Conservation (phyloP, 1,140 invertebrate genomes). For the Gerris buenoi region DNA sequence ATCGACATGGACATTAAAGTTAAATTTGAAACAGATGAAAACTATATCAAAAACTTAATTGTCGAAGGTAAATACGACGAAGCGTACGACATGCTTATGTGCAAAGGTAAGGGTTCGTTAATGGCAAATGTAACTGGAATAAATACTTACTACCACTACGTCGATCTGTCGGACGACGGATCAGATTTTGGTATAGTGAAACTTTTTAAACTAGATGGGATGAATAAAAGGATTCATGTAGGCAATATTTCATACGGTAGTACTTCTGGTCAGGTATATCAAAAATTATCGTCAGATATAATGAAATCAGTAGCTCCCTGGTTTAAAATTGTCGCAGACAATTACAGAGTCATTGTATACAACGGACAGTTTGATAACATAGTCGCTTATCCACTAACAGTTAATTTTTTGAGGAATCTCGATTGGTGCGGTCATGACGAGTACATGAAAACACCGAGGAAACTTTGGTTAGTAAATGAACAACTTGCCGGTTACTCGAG, state of each 20-base stretch:
- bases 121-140: neutral
- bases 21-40: constrained; percentile 13
- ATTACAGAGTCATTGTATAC: constrained; percentile 57
- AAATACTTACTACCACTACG: neutral
- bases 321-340: constrained; percentile 47
- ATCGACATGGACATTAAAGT: constrained; percentile 14
- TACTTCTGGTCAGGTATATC: constrained; percentile 35
- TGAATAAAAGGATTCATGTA: constrained; percentile 63
- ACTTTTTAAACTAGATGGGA: constrained; percentile 36
- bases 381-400: constrained; percentile 60
- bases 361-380: constrained; percentile 68
- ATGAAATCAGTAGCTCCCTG: constrained; percentile 67
- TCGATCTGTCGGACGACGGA: neutral
- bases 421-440: constrained; percentile 46
- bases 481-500: constrained; percentile 3
- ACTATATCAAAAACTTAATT: constrained; percentile 3
- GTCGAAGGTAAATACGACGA: too few relatives aligned
- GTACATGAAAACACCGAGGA: constrained; percentile 45
- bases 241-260: constrained; percentile 42
- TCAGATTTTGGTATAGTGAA: neutral
- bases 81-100: too few relatives aligned
- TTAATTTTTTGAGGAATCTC: constrained; percentile 43
- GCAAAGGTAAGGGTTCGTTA: neutral
- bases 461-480: constrained; percentile 15
- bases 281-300: constrained; percentile 56